These are phyloP conservation scores for Galbula dea DNA, from an alignment of 2,113 vertebrate species.

Conservation along the genomic window DNA sequence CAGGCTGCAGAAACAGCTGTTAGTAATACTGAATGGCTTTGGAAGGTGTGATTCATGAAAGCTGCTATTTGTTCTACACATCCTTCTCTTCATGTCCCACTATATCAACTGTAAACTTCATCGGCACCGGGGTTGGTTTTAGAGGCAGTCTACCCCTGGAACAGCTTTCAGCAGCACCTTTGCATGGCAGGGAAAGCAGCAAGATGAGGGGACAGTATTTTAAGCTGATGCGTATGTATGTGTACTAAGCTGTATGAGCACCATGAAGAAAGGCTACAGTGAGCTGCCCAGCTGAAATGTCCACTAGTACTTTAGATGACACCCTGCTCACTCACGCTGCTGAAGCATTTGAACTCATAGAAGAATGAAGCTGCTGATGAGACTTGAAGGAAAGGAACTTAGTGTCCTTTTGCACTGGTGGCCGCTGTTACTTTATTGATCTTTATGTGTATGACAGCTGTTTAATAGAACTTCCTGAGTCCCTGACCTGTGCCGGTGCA, in stretches of 20 bases:
- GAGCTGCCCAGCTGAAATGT: background rate
- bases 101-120: background rate
- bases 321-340: background rate
- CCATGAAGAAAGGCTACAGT: background rate
- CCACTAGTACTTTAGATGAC: background rate
- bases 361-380: background rate
- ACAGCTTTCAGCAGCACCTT: background rate
- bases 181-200: background rate
- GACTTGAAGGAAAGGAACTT: background rate
- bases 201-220: background rate
- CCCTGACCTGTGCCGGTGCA: background rate
- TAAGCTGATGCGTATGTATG: background rate
- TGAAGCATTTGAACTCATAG: background rate
- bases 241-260: background rate
- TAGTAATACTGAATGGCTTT: fast-evolving
- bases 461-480: background rate
- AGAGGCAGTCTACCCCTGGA: background rate
- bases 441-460: background rate
- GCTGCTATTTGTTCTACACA: background rate
- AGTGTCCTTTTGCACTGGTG: fast-evolving
- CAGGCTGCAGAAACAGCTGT: background rate
- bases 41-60: background rate
- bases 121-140: fast-evolving
- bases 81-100: background rate
- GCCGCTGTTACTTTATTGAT: background rate